Evolutionary conservation across 2,113 vertebrate species (phyloP).

Genomic region (Spheniscus mendiculus): DNA sequence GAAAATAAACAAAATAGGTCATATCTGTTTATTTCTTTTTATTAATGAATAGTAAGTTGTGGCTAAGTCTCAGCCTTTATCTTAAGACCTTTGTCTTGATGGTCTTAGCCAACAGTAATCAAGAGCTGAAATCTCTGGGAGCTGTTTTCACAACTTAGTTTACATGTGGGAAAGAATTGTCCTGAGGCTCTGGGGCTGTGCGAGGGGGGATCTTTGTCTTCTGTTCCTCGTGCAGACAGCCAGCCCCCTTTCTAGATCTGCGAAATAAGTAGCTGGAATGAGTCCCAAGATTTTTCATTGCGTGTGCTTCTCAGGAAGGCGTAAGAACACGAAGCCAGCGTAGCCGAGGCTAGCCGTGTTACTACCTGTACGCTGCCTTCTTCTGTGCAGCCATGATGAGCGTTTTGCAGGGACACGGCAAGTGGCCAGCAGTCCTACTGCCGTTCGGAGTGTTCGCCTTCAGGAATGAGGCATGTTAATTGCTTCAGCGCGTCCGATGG

Average conservation of each 20-base stretch:
- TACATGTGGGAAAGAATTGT: background rate
- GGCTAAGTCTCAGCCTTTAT: background rate
- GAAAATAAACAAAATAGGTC: background rate
- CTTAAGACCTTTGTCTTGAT: background rate
- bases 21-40: background rate
- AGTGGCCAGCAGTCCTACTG: background rate
- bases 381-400: background rate
- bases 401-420: background rate
- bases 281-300: background rate
- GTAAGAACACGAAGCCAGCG: accelerated
- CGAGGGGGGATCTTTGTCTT: background rate
- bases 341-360: accelerated
- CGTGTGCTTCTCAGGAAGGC: background rate
- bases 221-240: background rate
- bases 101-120: background rate
- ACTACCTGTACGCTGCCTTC: background rate
- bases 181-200: background rate
- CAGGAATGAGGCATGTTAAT: background rate
- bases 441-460: accelerated
- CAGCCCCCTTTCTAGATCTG: background rate
- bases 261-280: background rate
- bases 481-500: accelerated
- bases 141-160: background rate
- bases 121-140: background rate
- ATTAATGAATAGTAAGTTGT: background rate